A percentile compares a stretch with the other conserved stretches of the same genome.
Evolutionary conservation across 2,888 invertebrate genomes (phyloP).

Genomic region (Atethmia centrago): DNA sequence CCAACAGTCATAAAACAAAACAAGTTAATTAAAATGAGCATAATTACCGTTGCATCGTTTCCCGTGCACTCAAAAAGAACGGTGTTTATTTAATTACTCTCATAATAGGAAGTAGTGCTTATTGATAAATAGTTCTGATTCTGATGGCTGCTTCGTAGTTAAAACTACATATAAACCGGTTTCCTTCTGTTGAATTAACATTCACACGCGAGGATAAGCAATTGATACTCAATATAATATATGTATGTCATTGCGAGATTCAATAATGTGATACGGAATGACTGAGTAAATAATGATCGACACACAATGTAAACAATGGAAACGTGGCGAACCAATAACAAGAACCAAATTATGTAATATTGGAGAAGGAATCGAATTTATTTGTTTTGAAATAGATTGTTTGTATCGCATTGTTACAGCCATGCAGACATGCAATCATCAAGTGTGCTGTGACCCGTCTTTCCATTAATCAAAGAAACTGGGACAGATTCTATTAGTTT

Average conservation of each 20-base stretch:
- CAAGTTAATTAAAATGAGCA: slow-evolving; percentile 16
- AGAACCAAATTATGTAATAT: slow-evolving; percentile 76
- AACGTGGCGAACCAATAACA: slow-evolving; percentile 71
- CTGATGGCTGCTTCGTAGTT: background rate
- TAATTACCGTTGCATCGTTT: slow-evolving; percentile 14
- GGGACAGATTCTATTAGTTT: slow-evolving; percentile 71
- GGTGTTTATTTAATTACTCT: slow-evolving; percentile 17
- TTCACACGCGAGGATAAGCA: slow-evolving; percentile 55
- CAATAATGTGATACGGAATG: slow-evolving; percentile 76
- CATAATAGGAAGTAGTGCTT: slow-evolving; percentile 7
- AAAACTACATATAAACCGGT: slow-evolving; percentile 39
- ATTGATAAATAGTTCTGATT: slow-evolving; percentile 35
- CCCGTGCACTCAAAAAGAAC: slow-evolving; percentile 13
- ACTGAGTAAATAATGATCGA: slow-evolving; percentile 76
- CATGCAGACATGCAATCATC: slow-evolving; percentile 70
- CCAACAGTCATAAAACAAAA: slow-evolving; percentile 24
- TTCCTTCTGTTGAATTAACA: slow-evolving; percentile 39
- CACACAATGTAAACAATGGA: slow-evolving; percentile 73
- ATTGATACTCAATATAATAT: slow-evolving; percentile 47
- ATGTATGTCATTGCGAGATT: slow-evolving; percentile 51
- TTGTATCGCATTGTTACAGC: slow-evolving; percentile 67
- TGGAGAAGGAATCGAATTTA: slow-evolving; percentile 69
- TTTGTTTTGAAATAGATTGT: slow-evolving; percentile 66
- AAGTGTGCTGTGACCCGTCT: slow-evolving; percentile 72
- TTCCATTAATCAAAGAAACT: slow-evolving; percentile 82